Percentiles rank a stretch among this genome's conserved stretches.
These are phyloP conservation scores for Heliconius hortense DNA, from an alignment of 2,888 invertebrate genomes.

Conservation along the genomic window DNA sequence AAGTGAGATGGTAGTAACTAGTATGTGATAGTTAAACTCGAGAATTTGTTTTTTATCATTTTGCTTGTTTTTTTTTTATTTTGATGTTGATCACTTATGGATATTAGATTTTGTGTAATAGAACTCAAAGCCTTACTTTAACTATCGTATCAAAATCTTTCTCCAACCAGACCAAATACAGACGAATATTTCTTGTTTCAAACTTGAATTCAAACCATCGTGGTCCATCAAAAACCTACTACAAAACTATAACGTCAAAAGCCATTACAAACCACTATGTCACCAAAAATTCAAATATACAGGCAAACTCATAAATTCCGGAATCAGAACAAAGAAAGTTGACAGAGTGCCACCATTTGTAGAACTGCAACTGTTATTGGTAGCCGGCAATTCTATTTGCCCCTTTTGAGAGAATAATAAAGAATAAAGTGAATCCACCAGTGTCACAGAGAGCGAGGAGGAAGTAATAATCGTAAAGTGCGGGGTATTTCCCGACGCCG, in stretches of 20 bases:
- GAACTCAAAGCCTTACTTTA: background rate
- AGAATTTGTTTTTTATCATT: too few species aligned
- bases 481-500: constrained; percentile 58
- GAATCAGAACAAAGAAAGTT: constrained; percentile 24
- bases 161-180: background rate
- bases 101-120: too few species aligned
- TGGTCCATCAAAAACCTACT: background rate
- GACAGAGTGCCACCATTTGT: constrained; percentile 35
- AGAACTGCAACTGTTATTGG: constrained; percentile 34
- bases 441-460: constrained; percentile 58
- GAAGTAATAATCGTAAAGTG: constrained; percentile 72
- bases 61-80: too few species aligned
- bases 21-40: too few species aligned
- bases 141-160: background rate
- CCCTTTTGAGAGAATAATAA: constrained; percentile 55
- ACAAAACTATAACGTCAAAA: background rate
- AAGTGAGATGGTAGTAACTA: too few species aligned
- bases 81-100: too few species aligned
- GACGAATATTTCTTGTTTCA: background rate
- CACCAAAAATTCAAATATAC: constrained; percentile 8
- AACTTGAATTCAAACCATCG: background rate
- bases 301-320: constrained; percentile 6
- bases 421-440: constrained; percentile 58
- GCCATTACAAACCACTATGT: constrained; percentile 3
- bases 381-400: constrained; percentile 47